Evolutionary conservation across 2,888 invertebrate genomes (phyloP), one percentile per base, ranked within the genome.

Genomic region (Tiphia femorata): DNA sequence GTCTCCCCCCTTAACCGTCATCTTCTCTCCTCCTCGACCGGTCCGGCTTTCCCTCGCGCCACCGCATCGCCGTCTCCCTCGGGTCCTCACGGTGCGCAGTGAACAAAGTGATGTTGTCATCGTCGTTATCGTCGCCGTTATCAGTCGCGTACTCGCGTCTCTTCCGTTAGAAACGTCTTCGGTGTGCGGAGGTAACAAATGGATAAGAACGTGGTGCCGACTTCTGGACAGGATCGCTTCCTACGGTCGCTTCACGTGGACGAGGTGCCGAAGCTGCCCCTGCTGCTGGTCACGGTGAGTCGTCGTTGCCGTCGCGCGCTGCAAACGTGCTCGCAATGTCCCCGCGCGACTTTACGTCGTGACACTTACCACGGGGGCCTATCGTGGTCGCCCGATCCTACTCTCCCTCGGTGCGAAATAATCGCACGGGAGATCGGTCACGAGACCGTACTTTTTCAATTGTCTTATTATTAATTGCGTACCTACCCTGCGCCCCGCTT

Each of bases 91-190:
- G 64, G 69, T 69, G 69, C 62, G 58, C 64, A 64, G 67, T 69
- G 70, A 69, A 49, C 58, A 69, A 67, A 69, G 69, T 69, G 69
- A 55, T 62, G 62, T 67, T 62, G 59, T 69, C 62, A 58, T 61
- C 68, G 58, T 68, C 66, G 65, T 68, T 66, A 65, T 59, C 66
- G 61, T 55, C 55, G 58, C 38, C 58, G 60, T 61, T 64, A 58
- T 65, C 65, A 49, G 51, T 14, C 62, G 58, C 65, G 54, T 54
- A 49, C 49, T 54, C 58, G 58, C 49, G 54, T 43, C 66, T 44
- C 23, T 43, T 53, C 55, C 51, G 46, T 35, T 49, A 43, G 33
- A 53, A 46, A 42, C 53, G 41, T 53, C 30, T 58, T 35, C 43
- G 29, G 17, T 38, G 46, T 49, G 25, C 16, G 29, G 46, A 30